Base-by-base conservation (phyloP, 1,140 invertebrate genomes). In the Plutomurus gul region DNA sequence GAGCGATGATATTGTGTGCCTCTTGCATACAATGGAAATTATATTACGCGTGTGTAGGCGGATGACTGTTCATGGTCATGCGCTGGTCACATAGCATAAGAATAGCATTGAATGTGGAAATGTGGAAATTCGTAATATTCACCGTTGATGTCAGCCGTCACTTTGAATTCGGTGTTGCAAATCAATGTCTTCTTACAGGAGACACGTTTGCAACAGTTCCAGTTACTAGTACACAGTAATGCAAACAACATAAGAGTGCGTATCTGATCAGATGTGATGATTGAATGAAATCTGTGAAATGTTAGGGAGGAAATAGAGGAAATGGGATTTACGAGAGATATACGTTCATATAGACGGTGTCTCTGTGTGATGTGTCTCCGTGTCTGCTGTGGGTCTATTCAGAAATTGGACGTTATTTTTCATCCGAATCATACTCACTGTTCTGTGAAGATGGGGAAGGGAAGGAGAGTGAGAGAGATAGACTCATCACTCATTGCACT, bases 221-320 rank as follows among this genome's bases (percentile, higher is more conserved):
- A 65, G 30, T 49, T 49, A 7, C 56, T 65, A 65, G 56, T 25
- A 30, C 36, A 30, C 18, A 33, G 27, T 47, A 4, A 8, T 47
- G 43, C 18, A n/a, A 8, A n/a, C n/a, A n/a, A n/a, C n/a, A n/a
- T n/a, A n/a, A n/a, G n/a, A n/a, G n/a, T 47, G 43, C 20, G 46
- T 49, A 6, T 22, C 18, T 51, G 47, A 51, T 60, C 10, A 65
- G 56, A 65, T 30, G 13, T n/a, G 56, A 33, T 65, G 56, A 65
- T 65, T 65, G 56, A 65, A 65, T 65, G 56, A 65, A 60, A 16
- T 65, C 56, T 65, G 30, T n/a, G 36, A 65, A 65, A 65, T 25
- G 27, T n/a, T 65, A 30, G 56, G 56, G 27, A 65, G 56, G 56
- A 65, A 65, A 36, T 65, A 18, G 30, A 65, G 56, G 56, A 65